Conservation (phyloP, 30 jellyfish, hydroid and myxozoan genomes). For the Nemopilema nomurai region DNA sequence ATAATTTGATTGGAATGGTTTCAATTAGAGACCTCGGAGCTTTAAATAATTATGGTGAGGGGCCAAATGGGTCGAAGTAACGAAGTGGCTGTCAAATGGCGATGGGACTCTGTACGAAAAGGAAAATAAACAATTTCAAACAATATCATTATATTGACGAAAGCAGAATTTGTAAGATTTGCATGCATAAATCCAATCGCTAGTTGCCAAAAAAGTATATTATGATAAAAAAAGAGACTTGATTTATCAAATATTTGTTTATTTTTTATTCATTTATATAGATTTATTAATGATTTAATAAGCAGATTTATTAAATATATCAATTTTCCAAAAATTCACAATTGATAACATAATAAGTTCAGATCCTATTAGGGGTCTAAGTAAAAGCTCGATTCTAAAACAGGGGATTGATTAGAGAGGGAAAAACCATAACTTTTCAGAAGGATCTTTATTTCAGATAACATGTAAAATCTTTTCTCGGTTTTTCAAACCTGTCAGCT, state of each 20-base stretch:
- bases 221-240: neutral
- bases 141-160: neutral
- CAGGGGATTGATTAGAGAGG: neutral
- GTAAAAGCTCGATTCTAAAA: neutral
- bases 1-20: slow-evolving; percentile 23
- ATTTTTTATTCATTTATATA: too few species aligned
- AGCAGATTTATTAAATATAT: neutral
- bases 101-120: slow-evolving; percentile 43
- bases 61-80: too few species aligned
- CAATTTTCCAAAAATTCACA: neutral
- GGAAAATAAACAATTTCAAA: slow-evolving; percentile 12
- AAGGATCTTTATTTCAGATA: neutral
- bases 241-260: too few species aligned
- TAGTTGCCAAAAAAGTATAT: neutral
- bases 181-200: neutral
- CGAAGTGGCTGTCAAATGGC: slow-evolving; percentile 73
- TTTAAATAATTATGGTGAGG: slow-evolving; percentile 55
- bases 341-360: neutral
- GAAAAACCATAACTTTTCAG: neutral
- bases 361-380: neutral
- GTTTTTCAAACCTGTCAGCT: neutral
- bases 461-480: neutral
- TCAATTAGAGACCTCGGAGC: slow-evolving; percentile 12
- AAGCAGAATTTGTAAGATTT: neutral
- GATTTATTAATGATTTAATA: too few species aligned